Conservation (phyloP, 2,797 vertebrate species). For the Rhinophrynus dorsalis region DNA sequence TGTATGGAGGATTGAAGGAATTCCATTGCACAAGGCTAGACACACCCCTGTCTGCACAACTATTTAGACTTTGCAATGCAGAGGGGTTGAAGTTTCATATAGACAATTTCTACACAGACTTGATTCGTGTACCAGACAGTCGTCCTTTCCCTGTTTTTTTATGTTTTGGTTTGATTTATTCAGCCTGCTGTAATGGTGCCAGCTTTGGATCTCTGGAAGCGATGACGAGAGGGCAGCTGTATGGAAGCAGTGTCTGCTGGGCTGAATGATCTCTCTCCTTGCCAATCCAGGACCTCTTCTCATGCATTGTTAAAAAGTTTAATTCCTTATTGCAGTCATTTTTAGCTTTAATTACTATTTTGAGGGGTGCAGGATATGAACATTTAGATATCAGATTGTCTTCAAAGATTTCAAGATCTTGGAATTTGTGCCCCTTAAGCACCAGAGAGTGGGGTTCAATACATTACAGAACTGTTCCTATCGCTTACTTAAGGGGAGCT, state of each 20-base stretch:
- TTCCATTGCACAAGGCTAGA: not conserved
- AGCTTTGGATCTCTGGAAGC: constrained; percentile 20
- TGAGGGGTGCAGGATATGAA: not conserved
- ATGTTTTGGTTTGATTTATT: constrained; percentile 1
- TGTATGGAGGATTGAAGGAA: not conserved
- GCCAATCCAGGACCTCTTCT: constrained; percentile 10
- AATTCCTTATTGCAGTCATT: not conserved
- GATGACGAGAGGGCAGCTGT: constrained; percentile 8
- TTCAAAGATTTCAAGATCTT: too few species aligned
- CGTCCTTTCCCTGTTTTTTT: not conserved
- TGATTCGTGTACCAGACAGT: not conserved
- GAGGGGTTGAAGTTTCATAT: constrained; percentile 3
- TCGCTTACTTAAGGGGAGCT: too few species aligned
- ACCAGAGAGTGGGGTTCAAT: too few species aligned
- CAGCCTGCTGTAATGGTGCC: constrained; percentile 15
- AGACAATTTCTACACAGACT: constrained; percentile 8
- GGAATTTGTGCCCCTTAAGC: too few species aligned
- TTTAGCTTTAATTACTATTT: too few species aligned
- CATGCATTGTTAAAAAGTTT: constrained; percentile 17
- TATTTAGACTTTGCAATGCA: constrained; percentile 14
- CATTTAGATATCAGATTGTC: too few species aligned
- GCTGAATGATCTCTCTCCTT: not conserved
- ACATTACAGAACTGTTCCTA: too few species aligned
- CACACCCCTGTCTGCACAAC: constrained; percentile 6
- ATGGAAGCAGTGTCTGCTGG: constrained; percentile 1